Evolutionary conservation across 2,888 invertebrate species (phyloP), one percentile per base, ranked within the genome.

Genomic region (Cephonodes hylas): DNA sequence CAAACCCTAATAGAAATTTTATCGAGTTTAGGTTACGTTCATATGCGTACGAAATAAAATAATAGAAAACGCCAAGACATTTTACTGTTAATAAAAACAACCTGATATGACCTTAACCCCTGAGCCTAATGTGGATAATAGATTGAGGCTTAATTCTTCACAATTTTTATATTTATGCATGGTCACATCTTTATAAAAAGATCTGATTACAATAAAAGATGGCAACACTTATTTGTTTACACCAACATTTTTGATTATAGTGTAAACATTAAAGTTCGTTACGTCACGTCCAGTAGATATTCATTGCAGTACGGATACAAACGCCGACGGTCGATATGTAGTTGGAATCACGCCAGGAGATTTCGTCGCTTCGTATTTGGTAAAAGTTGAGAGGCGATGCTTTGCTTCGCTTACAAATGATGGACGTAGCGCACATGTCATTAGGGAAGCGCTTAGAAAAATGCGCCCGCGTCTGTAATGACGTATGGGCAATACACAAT

Each of bases 331-430:
- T 83, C 84, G 82, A 84, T 84, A 80, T 77, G 70, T 71, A 71
- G 66, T 81, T 84, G 84, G 85, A 81, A 70, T 72, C 59, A 63
- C 66, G 85, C 84, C 84, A 82, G 81, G 63, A 66, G 69, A 71
- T 74, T 63, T 65, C 64, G 31, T 53, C 53, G 31, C 58, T 66
- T 60, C 59, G 64, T 61, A 63, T 63, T 66, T 64, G 60, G 63
- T 66, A 69, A 69, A 76, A 72, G 71, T 72, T 71, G 69, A 73
- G 70, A 73, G 68, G n/a, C 64, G 72, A 67, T 62, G 64, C 64
- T 61, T 67, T 61, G 25, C 46, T 45, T 44, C 53, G 60, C 63
- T 60, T 61, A 64, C 63, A 65, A 66, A 66, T 27, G 58, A 59
- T 44, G 44, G 27, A 53, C 27, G 27, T 27, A 15, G 7, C 27